Base-by-base conservation (phyloP, 1,140 invertebrate genomes). In the Drosophila kurseongensis region DNA sequence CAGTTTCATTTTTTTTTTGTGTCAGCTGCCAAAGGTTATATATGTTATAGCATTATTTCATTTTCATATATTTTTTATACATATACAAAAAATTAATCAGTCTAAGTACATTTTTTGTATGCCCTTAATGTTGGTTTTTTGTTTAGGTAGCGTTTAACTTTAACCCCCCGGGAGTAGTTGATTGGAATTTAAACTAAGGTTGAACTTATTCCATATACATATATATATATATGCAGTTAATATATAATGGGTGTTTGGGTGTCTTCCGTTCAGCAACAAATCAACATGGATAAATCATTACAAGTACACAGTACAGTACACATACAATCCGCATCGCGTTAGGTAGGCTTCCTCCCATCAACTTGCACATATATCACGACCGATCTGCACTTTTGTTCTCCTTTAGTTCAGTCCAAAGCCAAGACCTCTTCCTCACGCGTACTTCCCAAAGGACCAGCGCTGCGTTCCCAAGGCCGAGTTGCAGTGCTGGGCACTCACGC, bases 401-500 rank as follows among this genome's bases (percentile, higher is more conserved):
- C 18, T 48, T 62, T 65, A 80, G 27, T 80, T 32, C 8, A 32
- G 29, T 32, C 29, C 79, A 7, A 35, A 35, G 52, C 62, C 58
- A 45, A 45, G 55, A 45, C 48, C n/a, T 47, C 35, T 57, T 71
- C 66, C 78, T 89, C 84, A 89, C 84, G 84, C 84, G 14, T 73
- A 84, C 40, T 90, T 89, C 27, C 68, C 71, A 14, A 94, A 92
- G 58, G 80, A 93, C 96, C 96, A 97, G 80, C 94, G 94, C 90
- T 97, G 96, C 61, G 95, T 94, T 35, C 94, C 92, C 16, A 94
- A 93, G 16, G 93, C 94, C 8, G 94, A 94, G 79, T 96, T 95
- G 92, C 96, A 97, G 74, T 94, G 94, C 88, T 96, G 95, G 0
- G 94, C 95, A 44, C 95, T 95, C 9, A 97, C 93, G 2, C 96